phyloP scores from a whole-genome alignment of 2,113 vertebrate species.

The Lichenostomus cassidix region DNA sequence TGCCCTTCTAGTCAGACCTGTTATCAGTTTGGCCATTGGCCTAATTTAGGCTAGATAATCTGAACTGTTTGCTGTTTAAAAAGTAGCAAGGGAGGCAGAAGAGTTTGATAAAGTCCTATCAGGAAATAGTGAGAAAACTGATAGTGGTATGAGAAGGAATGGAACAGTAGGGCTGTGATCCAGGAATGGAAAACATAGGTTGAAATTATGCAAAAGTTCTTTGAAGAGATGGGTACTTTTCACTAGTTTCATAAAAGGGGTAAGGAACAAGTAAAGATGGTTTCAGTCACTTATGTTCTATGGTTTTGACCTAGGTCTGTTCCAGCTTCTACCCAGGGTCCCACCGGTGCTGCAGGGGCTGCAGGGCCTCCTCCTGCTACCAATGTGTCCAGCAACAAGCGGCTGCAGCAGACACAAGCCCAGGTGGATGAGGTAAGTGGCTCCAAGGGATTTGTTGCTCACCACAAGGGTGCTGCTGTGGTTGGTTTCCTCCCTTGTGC shows the following conservation, averaged over 20 bases:
- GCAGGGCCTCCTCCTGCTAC: slow-evolving; percentile 59
- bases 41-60: not conserved
- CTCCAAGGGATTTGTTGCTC: not conserved
- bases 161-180: not conserved
- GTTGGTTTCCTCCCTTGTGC: not conserved
- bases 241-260: not conserved
- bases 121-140: not conserved
- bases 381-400: slow-evolving; percentile 87
- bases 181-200: not conserved
- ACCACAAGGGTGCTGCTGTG: not conserved
- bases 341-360: slow-evolving; percentile 54
- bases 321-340: slow-evolving; percentile 76
- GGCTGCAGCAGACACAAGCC: slow-evolving; percentile 91
- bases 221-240: not conserved
- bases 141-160: not conserved
- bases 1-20: not conserved
- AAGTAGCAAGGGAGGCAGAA: not conserved
- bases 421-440: slow-evolving; percentile 88
- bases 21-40: not conserved
- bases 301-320: slow-evolving; percentile 79
- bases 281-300: not conserved
- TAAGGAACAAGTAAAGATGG: not conserved
- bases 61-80: not conserved
- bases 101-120: not conserved
- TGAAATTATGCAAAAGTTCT: not conserved